These are phyloP conservation scores for Synodontis membranacea DNA, from an alignment of 2,113 vertebrate species.

Conservation along the genomic window DNA sequence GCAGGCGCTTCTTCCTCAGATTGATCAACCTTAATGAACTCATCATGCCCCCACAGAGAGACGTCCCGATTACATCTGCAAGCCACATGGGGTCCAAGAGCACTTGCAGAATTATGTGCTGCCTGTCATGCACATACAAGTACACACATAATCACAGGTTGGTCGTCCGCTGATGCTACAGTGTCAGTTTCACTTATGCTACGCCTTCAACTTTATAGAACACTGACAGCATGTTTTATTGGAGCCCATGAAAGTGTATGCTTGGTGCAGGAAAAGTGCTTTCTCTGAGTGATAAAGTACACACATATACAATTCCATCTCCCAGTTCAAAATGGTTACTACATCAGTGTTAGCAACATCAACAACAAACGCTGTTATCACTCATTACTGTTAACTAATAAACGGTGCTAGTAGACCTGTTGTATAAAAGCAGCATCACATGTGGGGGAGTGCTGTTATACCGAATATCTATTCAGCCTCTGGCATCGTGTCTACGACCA, in stretches of 20 bases:
- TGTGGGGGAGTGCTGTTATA: too few relatives aligned
- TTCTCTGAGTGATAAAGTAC: background rate
- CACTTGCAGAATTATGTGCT: slow-evolving; percentile 48
- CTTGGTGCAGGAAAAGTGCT: background rate
- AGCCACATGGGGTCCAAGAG: slow-evolving; percentile 44
- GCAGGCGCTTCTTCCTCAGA: slow-evolving; percentile 53
- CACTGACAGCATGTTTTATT: slow-evolving; percentile 11
- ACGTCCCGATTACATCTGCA: slow-evolving; percentile 58
- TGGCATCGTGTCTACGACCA: too few relatives aligned
- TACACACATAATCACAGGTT: slow-evolving; percentile 19
- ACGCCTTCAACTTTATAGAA: background rate
- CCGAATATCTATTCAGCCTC: too few relatives aligned
- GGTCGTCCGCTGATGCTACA: slow-evolving; percentile 31
- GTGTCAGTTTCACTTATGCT: slow-evolving; percentile 7
- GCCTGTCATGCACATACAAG: slow-evolving; percentile 45
- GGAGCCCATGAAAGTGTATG: background rate
- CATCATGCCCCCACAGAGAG: slow-evolving; percentile 55
- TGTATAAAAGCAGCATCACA: too few relatives aligned
- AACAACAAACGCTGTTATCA: too few relatives aligned
- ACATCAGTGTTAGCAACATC: too few relatives aligned
- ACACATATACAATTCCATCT: too few relatives aligned
- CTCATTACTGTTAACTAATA: too few relatives aligned
- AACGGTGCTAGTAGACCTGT: too few relatives aligned
- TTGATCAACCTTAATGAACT: slow-evolving; percentile 62
- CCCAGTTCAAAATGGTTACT: too few relatives aligned